These are phyloP conservation scores for Archilochus colubris DNA, from an alignment of 2,113 vertebrate species.

Conservation along the genomic window DNA sequence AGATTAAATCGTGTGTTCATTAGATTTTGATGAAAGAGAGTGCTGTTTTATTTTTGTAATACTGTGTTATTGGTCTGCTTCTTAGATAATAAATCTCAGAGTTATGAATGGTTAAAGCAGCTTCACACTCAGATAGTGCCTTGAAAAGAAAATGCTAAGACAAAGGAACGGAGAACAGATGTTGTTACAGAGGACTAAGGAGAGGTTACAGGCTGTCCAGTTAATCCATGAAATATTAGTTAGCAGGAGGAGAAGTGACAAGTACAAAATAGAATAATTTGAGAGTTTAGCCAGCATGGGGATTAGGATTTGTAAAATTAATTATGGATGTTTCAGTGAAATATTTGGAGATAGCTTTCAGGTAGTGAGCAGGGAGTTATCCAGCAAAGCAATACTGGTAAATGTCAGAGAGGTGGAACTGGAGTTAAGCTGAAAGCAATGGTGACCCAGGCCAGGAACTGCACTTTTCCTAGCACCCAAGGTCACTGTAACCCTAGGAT, in stretches of 20 bases:
- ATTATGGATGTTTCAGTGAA: background rate
- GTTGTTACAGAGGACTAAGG: background rate
- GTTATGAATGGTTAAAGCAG: background rate
- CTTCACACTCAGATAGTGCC: background rate
- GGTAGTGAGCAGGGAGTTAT: fast-evolving
- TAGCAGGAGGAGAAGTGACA: background rate
- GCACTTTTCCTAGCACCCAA: background rate
- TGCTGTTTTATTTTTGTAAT: slow-evolving; percentile 49
- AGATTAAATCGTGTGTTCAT: slow-evolving; percentile 23
- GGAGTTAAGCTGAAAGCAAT: background rate
- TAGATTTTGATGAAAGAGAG: slow-evolving; percentile 58
- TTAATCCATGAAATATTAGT: slow-evolving; percentile 27
- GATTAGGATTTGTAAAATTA: slow-evolving; percentile 17
- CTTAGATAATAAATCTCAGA: slow-evolving; percentile 38
- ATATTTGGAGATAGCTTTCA: slow-evolving; percentile 1
- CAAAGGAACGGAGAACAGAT: slow-evolving; percentile 42
- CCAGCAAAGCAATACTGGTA: background rate
- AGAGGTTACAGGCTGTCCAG: background rate
- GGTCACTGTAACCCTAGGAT: background rate
- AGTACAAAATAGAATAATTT: background rate
- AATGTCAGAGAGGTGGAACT: background rate
- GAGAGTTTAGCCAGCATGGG: background rate
- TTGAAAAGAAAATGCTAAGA: slow-evolving; percentile 21
- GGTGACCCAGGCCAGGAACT: background rate
- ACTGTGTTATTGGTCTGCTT: slow-evolving; percentile 40